These are phyloP conservation scores for Drosophila willistoni DNA, from an alignment of 1,140 invertebrate species.

Conservation along the genomic window DNA sequence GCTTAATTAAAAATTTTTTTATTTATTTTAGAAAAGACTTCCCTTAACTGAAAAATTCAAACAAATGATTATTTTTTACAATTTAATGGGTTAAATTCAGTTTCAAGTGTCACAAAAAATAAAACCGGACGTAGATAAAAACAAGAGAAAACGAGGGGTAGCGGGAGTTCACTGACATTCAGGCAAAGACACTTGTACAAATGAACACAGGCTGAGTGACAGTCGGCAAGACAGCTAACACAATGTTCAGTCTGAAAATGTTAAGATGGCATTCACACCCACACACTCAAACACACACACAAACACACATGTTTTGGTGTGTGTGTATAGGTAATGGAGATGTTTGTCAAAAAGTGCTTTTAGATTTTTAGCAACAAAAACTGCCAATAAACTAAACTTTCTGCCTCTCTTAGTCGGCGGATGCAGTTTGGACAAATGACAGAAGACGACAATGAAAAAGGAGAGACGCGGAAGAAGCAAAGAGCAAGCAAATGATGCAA, in stretches of 20 bases:
- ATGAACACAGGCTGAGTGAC: constrained; percentile 60
- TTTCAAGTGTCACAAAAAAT: neutral
- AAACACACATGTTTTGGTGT: constrained; percentile 62
- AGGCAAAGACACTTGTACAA: constrained; percentile 57
- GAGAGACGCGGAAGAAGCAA: constrained; percentile 23
- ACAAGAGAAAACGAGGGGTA: neutral
- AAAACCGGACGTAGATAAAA: neutral
- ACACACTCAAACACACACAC: constrained; percentile 35
- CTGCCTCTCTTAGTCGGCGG: constrained; percentile 46
- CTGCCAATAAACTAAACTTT: constrained; percentile 64
- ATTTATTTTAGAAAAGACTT: constrained; percentile 5
- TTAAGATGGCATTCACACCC: constrained; percentile 65
- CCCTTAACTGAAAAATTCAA: neutral
- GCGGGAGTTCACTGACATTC: constrained; percentile 50
- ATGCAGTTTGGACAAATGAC: constrained; percentile 77
- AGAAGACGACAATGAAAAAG: constrained; percentile 36
- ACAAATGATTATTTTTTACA: constrained; percentile 1
- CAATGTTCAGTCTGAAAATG: constrained; percentile 76
- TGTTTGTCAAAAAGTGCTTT: constrained; percentile 73
- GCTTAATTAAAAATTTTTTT: constrained; percentile 36
- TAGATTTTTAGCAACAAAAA: constrained; percentile 73
- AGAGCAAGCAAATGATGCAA: constrained; percentile 63
- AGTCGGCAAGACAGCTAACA: constrained; percentile 77
- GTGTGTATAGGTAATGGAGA: constrained; percentile 46
- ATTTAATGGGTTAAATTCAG: constrained; percentile 1